A percentile compares a stretch with the other conserved stretches of the same genome.
phyloP scores from a whole-genome alignment of 23 tunicate genomes.

The Halocynthia aurantium region DNA sequence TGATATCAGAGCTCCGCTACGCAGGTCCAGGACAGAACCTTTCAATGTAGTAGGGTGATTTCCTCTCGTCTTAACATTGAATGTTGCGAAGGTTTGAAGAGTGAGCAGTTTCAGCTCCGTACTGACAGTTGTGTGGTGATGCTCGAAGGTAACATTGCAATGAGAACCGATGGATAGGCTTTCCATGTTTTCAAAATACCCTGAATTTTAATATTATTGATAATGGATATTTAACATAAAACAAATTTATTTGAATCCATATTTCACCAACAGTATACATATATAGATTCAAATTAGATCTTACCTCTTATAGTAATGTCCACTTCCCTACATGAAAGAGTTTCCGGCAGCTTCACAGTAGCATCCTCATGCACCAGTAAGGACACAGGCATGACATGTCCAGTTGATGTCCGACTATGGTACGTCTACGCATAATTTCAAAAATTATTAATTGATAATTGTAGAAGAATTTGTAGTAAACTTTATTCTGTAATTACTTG shows the following conservation, averaged over 20 bases:
- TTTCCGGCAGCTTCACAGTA: constrained; percentile 4
- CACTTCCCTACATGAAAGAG: constrained; percentile 14
- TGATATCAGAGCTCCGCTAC: constrained; percentile 19
- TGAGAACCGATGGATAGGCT: constrained; percentile 17
- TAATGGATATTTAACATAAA: too few relatives aligned
- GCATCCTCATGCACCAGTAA: constrained; percentile 10
- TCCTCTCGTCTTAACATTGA: constrained; percentile 14
- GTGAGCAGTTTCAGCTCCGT: constrained; percentile 11
- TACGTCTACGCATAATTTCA: neutral
- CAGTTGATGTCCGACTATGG: constrained; percentile 17
- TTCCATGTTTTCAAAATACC: constrained; percentile 8
- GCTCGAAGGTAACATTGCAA: constrained; percentile 17
- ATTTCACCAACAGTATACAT: too few relatives aligned
- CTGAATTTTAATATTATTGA: neutral
- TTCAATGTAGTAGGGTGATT: constrained; percentile 7
- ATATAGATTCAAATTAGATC: neutral
- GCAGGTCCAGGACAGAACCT: constrained; percentile 13
- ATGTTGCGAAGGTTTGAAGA: constrained; percentile 15
- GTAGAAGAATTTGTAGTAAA: neutral
- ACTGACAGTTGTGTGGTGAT: constrained; percentile 8
- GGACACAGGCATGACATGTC: constrained; percentile 18
- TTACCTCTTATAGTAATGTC: constrained; percentile 21
- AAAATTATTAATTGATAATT: neutral
- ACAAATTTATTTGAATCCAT: too few relatives aligned
- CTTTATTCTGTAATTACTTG: neutral